These are phyloP conservation scores for Sciurus carolinensis DNA, from an alignment of 2,797 vertebrate genomes.

Conservation along the genomic window DNA sequence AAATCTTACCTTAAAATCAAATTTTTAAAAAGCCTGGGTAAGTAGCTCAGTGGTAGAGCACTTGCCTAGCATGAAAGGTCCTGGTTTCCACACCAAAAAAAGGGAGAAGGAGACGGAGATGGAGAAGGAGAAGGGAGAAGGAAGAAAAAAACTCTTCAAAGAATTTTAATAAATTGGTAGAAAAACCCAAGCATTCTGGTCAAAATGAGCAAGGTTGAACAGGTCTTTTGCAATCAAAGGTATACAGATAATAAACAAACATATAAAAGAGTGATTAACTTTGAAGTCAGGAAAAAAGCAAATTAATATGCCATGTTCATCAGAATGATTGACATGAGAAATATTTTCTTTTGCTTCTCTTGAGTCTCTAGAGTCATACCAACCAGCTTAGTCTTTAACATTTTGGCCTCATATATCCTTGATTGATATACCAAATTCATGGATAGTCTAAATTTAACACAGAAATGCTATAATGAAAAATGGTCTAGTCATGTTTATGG, in stretches of 20 bases:
- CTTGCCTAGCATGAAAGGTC: not conserved
- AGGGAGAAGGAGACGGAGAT: no score
- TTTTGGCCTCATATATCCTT: not conserved
- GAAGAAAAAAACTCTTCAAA: not conserved
- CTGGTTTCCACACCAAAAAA: not conserved
- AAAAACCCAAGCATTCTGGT: not conserved
- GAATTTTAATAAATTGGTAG: not conserved
- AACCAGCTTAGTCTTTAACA: not conserved
- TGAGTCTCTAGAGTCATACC: not conserved
- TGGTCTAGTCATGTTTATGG: not conserved
- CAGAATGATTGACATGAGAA: not conserved
- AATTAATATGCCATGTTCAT: not conserved
- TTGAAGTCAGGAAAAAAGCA: not conserved
- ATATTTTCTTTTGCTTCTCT: not conserved
- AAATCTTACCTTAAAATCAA: not conserved
- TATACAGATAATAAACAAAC: not conserved
- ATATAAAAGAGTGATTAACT: not conserved
- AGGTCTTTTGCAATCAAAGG: not conserved
- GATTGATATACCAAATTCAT: not conserved
- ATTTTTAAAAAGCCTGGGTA: not conserved
- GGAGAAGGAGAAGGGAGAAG: no score
- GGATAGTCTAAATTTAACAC: not conserved
- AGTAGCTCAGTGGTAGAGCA: not conserved
- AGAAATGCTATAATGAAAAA: not conserved
- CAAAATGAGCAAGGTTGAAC: not conserved